Evolutionary conservation across 2,888 invertebrate species (phyloP).

Genomic region (Mimumesa dahlbomi): DNA sequence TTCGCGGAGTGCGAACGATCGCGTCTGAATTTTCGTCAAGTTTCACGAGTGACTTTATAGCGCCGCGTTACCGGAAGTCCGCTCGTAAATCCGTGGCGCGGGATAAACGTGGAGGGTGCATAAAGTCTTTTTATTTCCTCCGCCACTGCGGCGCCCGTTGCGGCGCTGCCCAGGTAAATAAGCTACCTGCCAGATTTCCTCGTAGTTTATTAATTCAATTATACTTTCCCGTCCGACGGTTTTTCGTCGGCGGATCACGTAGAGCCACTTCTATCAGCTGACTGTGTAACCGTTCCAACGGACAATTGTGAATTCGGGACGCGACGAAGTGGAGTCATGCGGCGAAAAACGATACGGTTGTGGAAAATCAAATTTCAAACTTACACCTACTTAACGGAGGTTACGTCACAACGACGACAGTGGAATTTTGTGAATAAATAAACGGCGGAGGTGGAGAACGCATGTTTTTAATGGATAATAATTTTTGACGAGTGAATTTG

Average conservation of each 20-base stretch:
- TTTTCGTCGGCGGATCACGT: slow-evolving; percentile 45
- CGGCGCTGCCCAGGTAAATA: slow-evolving; percentile 33
- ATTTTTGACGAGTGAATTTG: too few species aligned
- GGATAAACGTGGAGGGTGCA: too few species aligned
- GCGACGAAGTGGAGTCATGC: slow-evolving; percentile 31
- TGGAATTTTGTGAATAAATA: too few species aligned
- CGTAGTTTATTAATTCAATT: slow-evolving; percentile 52
- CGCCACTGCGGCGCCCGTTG: slow-evolving; percentile 27
- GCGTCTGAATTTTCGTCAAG: too few species aligned
- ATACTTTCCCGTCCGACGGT: slow-evolving; percentile 30
- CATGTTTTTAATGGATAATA: too few species aligned
- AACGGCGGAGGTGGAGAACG: too few species aligned
- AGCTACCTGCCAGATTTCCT: slow-evolving; percentile 35
- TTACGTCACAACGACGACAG: too few species aligned
- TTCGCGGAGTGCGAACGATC: too few species aligned
- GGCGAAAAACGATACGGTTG: slow-evolving; percentile 34
- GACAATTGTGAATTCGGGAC: slow-evolving; percentile 48
- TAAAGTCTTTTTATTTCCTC: neutral
- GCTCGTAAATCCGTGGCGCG: too few species aligned
- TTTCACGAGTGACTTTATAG: neutral
- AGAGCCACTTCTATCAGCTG: slow-evolving; percentile 50
- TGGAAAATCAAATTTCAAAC: slow-evolving; percentile 39
- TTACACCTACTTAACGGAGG: slow-evolving; percentile 24
- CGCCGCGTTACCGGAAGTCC: too few species aligned
- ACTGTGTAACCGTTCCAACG: slow-evolving; percentile 37